Evolutionary conservation across 1,140 invertebrate genomes (phyloP).

Genomic region (Eurosta solidaginis): DNA sequence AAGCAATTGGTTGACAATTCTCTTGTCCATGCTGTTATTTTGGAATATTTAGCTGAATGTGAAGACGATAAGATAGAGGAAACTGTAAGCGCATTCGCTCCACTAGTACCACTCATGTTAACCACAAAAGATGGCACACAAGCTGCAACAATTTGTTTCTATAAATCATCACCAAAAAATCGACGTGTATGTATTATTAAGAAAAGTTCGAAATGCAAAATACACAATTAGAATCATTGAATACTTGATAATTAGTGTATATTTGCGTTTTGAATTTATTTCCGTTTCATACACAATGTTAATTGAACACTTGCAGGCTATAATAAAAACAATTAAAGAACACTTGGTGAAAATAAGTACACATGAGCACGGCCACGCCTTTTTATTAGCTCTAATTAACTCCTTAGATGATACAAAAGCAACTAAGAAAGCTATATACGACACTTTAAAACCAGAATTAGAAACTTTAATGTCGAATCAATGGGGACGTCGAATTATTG

Average conservation of each 20-base stretch:
- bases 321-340: slow-evolving; percentile 84
- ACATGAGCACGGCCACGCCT: slow-evolving; percentile 85
- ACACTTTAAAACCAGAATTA: slow-evolving; percentile 75
- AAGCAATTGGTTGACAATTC: slow-evolving; percentile 71
- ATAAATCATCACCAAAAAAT: slow-evolving; percentile 63
- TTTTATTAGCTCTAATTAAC: slow-evolving; percentile 84
- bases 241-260: neutral
- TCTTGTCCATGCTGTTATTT: slow-evolving; percentile 78
- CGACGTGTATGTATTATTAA: slow-evolving; percentile 44
- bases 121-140: slow-evolving; percentile 82
- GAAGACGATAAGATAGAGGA: slow-evolving; percentile 63
- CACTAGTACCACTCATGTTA: slow-evolving; percentile 76
- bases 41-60: slow-evolving; percentile 79
- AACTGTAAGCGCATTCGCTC: slow-evolving; percentile 74
- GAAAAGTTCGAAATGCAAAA: neutral
- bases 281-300: too few relatives aligned
- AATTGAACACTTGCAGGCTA: slow-evolving; percentile 64
- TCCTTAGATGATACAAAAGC: slow-evolving; percentile 91
- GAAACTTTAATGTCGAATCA: slow-evolving; percentile 74
- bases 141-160: slow-evolving; percentile 81
- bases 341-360: slow-evolving; percentile 78
- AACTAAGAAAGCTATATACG: slow-evolving; percentile 79
- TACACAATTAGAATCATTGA: too few relatives aligned
- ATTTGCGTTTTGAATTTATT: neutral
- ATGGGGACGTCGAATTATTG: slow-evolving; percentile 73